These are phyloP conservation scores for Grantiella picta DNA, from an alignment of 2,113 vertebrate species.

Conservation along the genomic window DNA sequence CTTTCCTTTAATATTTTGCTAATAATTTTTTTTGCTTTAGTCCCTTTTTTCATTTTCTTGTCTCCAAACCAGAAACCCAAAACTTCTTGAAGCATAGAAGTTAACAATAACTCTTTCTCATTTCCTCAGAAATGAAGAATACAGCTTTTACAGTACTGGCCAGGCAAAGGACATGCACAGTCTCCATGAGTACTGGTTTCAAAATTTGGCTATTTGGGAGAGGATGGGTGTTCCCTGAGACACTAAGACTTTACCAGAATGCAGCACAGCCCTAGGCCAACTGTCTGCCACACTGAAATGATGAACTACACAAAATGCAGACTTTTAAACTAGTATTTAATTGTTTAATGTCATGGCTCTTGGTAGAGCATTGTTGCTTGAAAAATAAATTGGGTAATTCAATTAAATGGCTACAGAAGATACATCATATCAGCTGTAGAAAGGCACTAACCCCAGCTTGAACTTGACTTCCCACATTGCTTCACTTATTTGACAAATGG, in stretches of 20 bases:
- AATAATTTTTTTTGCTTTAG: neutral
- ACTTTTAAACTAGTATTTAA: constrained; percentile 96
- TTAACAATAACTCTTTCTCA: neutral
- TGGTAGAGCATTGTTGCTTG: constrained; percentile 97
- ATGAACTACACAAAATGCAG: constrained; percentile 89
- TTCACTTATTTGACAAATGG: constrained; percentile 97
- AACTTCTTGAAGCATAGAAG: neutral
- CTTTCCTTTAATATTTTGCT: neutral
- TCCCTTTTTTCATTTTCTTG: neutral
- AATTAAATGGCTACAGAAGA: constrained; percentile 98
- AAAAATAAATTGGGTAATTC: constrained; percentile 99
- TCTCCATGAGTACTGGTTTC: neutral
- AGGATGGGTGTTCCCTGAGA: neutral
- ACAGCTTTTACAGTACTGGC: neutral
- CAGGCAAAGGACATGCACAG: neutral
- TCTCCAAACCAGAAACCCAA: neutral
- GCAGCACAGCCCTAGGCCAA: constrained; percentile 34
- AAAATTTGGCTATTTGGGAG: neutral
- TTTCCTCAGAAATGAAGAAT: neutral
- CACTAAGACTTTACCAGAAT: constrained; percentile 19
- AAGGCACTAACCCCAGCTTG: constrained; percentile 97
- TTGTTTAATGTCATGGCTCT: constrained; percentile 96
- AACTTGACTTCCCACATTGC: constrained; percentile 90
- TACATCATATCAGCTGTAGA: constrained; percentile 98
- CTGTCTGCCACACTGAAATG: constrained; percentile 71